A percentile compares a stretch with the other conserved stretches of the same genome.
Conservation (phyloP, 2,797 vertebrate genomes). For the Pachyuromys duprasi region DNA sequence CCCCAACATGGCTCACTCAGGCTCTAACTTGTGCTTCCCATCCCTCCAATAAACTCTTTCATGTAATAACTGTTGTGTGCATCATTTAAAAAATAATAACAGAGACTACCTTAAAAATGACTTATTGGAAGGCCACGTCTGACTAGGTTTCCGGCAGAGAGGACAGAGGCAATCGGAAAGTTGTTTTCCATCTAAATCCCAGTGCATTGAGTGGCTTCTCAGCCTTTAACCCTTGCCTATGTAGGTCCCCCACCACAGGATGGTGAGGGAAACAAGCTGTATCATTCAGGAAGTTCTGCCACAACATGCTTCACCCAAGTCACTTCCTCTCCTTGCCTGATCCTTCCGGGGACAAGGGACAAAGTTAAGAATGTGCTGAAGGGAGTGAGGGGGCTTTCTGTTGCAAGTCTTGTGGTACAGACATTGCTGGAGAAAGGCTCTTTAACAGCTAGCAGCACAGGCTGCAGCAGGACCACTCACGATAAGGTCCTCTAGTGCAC, state of each 20-base stretch:
- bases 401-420: background rate
- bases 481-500: background rate
- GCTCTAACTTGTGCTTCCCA: too few relatives aligned
- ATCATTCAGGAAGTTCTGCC: background rate
- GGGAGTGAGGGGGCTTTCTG: background rate
- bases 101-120: background rate
- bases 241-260: background rate
- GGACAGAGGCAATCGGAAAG: background rate
- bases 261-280: background rate
- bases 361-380: fast-evolving
- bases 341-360: background rate
- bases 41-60: too few relatives aligned
- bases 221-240: background rate
- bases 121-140: background rate
- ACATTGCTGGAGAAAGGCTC: background rate
- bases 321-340: background rate
- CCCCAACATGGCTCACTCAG: too few relatives aligned
- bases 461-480: background rate
- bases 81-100: too few relatives aligned
- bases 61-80: too few relatives aligned
- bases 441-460: background rate
- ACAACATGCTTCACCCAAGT: background rate
- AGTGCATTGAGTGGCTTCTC: background rate
- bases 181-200: background rate
- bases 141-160: background rate